Evolutionary conservation across 2,113 vertebrate genomes (phyloP), one percentile per base, ranked within the genome.

Genomic region (Salminus brasiliensis): DNA sequence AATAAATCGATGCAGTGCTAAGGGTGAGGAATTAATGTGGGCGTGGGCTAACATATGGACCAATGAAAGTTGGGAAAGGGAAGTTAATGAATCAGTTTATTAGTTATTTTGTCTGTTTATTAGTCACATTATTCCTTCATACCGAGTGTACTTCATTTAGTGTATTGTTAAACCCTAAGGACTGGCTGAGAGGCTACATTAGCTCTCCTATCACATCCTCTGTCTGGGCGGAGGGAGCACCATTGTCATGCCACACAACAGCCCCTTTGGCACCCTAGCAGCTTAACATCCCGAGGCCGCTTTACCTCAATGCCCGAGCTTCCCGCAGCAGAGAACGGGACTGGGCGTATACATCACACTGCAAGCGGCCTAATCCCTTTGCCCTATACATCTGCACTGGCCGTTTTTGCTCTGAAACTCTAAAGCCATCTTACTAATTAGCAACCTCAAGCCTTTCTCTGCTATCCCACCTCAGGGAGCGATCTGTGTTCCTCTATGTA

Each of bases 361-460:
- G 92, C 92, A 91, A 92, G 93, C 92, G 89, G 92, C 93, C 95
- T 97, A 98, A 97, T 97, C 96, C 93, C 94, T 93, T 95, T 95
- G 94, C 88, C 94, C 91, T 81, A 85, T 95, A 93, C 94, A 96
- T 96, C 94, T 95, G 94, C 93, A 93, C 91, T 88, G 91, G 91
- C 90, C 76, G 90, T 88, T 93, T 94, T 95, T 94, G 91, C 93
- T 92, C 92, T 89, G 88, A 88, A 92, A 95, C 95, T 95, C 93
- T 96, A 96, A 96, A 95, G 93, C 82, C 93, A 92, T 89, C 78
- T 85, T 85, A 91, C 94, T 92, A 94, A 94, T 93, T 94, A 95
- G 34, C 66, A 41, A 88, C 89, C 91, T 92, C 90, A 89, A 92
- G 92, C 90, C 92, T 92, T 94, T 94, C 91, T 93, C 93, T 94